A percentile compares a stretch with the other conserved stretches of the same genome.
These are phyloP conservation scores for Anolis sagrei DNA, from an alignment of 2,113 vertebrate species.

Conservation along the genomic window DNA sequence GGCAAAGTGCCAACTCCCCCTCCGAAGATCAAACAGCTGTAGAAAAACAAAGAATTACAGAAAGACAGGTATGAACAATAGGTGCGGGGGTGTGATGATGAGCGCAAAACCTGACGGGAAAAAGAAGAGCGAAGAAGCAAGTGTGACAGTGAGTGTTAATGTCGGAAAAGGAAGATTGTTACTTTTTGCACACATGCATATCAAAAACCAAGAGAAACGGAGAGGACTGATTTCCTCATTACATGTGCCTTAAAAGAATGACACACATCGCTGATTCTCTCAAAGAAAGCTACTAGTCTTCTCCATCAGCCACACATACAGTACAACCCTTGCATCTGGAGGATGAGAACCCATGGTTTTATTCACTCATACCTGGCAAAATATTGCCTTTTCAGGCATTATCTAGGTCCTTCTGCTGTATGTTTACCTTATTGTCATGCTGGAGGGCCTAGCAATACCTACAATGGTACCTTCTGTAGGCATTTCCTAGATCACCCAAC, in stretches of 20 bases:
- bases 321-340: too few species aligned
- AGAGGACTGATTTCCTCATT: background rate
- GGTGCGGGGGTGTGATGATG: conserved; percentile 13
- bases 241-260: background rate
- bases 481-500: too few species aligned
- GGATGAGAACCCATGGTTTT: too few species aligned
- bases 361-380: too few species aligned
- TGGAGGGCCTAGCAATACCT: too few species aligned
- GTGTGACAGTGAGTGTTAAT: conserved; percentile 1
- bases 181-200: background rate
- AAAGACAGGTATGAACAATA: conserved; percentile 43
- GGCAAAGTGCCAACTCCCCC: conserved; percentile 11
- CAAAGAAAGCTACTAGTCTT: too few species aligned
- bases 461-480: too few species aligned
- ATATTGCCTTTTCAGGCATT: too few species aligned
- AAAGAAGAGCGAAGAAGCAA: background rate
- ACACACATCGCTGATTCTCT: too few species aligned
- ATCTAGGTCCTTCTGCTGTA: too few species aligned
- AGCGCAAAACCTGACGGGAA: conserved; percentile 16
- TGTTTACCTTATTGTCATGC: too few species aligned
- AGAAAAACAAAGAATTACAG: background rate
- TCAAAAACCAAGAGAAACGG: too few species aligned
- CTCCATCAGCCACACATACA: background rate
- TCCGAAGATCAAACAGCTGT: conserved; percentile 17
- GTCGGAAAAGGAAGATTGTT: background rate